phyloP scores from a whole-genome alignment of 2,888 invertebrate genomes.

The Elgonia sp. region DNA sequence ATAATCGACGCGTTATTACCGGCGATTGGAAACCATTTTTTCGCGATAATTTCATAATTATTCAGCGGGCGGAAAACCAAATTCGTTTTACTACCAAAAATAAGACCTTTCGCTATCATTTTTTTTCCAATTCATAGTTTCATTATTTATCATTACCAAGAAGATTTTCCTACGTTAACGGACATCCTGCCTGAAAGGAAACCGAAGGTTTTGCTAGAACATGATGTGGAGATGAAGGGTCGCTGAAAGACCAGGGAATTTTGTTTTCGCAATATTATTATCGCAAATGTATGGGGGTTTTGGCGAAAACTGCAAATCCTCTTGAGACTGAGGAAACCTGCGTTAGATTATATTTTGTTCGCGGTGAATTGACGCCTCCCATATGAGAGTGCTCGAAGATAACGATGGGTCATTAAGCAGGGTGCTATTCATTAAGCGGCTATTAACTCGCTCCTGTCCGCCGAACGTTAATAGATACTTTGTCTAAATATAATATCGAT shows the following conservation, averaged over 20 bases:
- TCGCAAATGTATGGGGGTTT: background rate
- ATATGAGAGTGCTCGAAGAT: constrained; percentile 73
- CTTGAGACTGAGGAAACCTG: constrained; percentile 24
- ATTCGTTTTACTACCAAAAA: constrained; percentile 55
- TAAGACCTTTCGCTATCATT: background rate
- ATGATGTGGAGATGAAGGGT: background rate
- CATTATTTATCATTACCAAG: constrained; percentile 39
- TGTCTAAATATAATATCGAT: constrained; percentile 72
- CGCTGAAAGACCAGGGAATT: constrained; percentile 31
- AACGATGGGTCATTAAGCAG: constrained; percentile 81
- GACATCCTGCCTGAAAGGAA: constrained; percentile 11
- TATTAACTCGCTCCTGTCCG: constrained; percentile 79
- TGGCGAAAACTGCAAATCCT: constrained; percentile 30
- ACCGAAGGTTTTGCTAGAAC: constrained; percentile 31
- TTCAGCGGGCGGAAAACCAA: constrained; percentile 31
- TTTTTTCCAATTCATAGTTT: constrained; percentile 6
- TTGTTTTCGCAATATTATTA: constrained; percentile 1
- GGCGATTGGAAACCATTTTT: constrained; percentile 41
- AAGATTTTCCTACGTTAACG: background rate
- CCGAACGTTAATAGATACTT: constrained; percentile 81
- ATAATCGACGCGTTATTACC: constrained; percentile 49
- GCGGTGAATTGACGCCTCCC: constrained; percentile 68
- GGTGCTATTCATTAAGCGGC: constrained; percentile 82
- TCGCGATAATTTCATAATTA: constrained; percentile 44
- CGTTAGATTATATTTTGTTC: constrained; percentile 76